These are phyloP conservation scores for Drosophila sp. DNA, from an alignment of 1,140 invertebrate species.

Conservation along the genomic window DNA sequence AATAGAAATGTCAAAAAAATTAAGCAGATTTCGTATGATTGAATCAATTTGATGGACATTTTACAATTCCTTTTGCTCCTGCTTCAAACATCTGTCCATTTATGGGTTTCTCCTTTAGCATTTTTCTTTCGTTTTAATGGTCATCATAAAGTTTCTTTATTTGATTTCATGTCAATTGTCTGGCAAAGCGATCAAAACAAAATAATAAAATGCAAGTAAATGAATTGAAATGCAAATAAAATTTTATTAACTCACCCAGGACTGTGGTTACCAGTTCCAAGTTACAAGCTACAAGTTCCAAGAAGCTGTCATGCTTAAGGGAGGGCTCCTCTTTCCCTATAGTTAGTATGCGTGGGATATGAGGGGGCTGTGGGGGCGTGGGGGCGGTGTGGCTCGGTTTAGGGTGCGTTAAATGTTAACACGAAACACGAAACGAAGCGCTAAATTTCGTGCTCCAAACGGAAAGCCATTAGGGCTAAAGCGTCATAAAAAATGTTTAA, in stretches of 20 bases:
- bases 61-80: conserved; percentile 9
- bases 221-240: conserved; percentile 78
- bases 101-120: not conserved
- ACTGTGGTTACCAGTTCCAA: conserved; percentile 35
- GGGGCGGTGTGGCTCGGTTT: conserved; percentile 22
- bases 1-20: not conserved
- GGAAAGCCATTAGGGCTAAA: conserved; percentile 45
- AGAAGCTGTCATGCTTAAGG: conserved; percentile 8
- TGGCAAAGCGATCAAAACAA: conserved; percentile 66
- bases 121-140: conserved; percentile 48
- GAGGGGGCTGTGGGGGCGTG: not conserved
- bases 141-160: conserved; percentile 66
- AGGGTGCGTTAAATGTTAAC: conserved; percentile 72
- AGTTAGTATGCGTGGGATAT: not conserved
- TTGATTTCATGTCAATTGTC: conserved; percentile 76
- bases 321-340: not conserved
- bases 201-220: conserved; percentile 77
- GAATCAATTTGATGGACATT: conserved; percentile 7
- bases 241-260: conserved; percentile 67
- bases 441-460: conserved; percentile 41
- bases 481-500: conserved; percentile 57
- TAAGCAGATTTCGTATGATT: conserved; percentile 9
- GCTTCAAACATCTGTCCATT: not conserved
- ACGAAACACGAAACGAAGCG: conserved; percentile 56
- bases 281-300: conserved; percentile 10